Base-by-base conservation (phyloP, 2,113 vertebrate genomes). In the Pollachius pollachius region DNA sequence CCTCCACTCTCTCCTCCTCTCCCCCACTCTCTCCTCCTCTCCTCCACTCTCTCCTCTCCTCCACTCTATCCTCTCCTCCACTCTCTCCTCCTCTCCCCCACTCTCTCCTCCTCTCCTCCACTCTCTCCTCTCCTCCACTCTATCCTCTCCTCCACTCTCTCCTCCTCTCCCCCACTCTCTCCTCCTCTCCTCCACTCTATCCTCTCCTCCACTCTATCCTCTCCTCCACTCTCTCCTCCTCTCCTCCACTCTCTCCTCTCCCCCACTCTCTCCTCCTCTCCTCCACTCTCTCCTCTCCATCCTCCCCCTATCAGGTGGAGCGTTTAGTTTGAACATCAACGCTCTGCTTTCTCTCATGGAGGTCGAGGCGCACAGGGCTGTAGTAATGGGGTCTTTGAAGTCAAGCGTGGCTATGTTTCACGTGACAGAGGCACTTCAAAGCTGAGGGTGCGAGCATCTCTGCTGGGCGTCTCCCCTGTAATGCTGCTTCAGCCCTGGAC, bases 371-470 rank as follows among this genome's bases (percentile, higher is more conserved):
- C 78, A 52, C 75, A 64, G 62, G 82, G 77, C 80, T 76, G 77
- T 84, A 84, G 77, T 89, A 87, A 86, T 86, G 76, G 48, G 59
- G 72, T 71, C 84, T 88, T 89, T 90, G 89, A 90, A 87, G 88
- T 87, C 65, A 65, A 76, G 78, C 72, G 56, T 25, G 56, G 73
- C 77, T 85, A 79, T 84, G 82, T 89, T 90, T 87, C 73, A 84
- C 84, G 81, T 79, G 85, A 85, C 87, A 87, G 88, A 88, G 81
- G 82, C 78, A 87, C 80, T 88, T 90, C 82, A 89, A 88, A 92
- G 87, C 73, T 15, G 57, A 80, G 77, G 76, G 81, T 79, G 76
- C 76, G 6, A 34, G 80, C 66, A 59, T 76, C 48, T 76, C 81
- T 78, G 70, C 76, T 52, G 48, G 62, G 75, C 80, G 73, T 81